phyloP scores from a whole-genome alignment of 2,113 vertebrate species.

The Dryoscopus gambensis region DNA sequence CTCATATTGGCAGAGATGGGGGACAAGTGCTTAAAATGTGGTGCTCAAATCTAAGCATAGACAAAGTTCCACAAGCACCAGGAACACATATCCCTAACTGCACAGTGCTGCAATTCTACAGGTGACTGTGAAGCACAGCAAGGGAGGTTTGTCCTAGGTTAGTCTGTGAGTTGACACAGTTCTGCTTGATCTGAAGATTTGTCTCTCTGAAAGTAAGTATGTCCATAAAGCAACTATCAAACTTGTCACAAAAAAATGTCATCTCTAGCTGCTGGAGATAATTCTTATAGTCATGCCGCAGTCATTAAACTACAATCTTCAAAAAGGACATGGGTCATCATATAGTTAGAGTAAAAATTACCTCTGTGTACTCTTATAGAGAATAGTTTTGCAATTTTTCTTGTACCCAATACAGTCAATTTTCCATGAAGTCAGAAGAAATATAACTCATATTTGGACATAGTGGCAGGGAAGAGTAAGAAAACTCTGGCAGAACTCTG shows the following conservation, averaged over 20 bases:
- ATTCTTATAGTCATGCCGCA: background rate
- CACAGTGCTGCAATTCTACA: background rate
- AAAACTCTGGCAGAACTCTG: background rate
- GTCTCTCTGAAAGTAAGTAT: background rate
- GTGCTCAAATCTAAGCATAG: background rate
- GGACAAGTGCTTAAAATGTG: background rate
- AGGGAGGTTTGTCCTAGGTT: background rate
- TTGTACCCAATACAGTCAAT: background rate
- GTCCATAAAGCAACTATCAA: background rate
- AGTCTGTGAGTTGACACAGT: background rate
- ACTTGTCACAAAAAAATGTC: background rate
- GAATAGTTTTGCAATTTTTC: background rate
- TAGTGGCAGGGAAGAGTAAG: background rate
- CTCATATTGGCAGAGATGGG: background rate
- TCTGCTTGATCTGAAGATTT: background rate
- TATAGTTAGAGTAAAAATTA: background rate
- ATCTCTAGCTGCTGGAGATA: background rate
- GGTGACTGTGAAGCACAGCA: background rate
- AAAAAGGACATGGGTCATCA: background rate
- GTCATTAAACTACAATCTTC: background rate
- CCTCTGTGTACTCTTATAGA: background rate
- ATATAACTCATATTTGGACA: background rate
- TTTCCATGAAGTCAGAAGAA: background rate
- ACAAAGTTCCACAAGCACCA: background rate
- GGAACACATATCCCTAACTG: fast-evolving